Evolutionary conservation across 2,888 invertebrate species (phyloP).

Genomic region (Lepidochitona cinerea): DNA sequence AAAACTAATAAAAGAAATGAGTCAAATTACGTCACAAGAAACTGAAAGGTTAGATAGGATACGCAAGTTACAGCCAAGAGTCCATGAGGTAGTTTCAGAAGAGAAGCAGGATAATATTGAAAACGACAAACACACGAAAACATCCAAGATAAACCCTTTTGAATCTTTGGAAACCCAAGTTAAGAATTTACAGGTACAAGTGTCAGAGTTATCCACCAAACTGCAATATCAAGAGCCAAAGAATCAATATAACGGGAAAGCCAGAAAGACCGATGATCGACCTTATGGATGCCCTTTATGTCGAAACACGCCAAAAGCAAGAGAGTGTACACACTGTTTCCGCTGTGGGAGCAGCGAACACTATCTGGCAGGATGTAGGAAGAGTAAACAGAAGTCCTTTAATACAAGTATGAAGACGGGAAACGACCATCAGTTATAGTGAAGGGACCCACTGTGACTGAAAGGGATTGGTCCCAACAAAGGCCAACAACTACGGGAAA

Average conservation of each 20-base stretch:
- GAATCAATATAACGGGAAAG: no score
- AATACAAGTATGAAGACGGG: no score
- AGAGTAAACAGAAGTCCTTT: background rate
- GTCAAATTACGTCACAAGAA: constrained; percentile 7
- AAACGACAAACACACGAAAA: background rate
- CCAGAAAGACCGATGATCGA: background rate
- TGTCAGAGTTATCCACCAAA: background rate
- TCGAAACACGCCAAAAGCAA: background rate
- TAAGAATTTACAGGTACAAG: background rate
- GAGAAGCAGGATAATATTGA: background rate
- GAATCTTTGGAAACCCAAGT: background rate
- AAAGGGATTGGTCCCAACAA: background rate
- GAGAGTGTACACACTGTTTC: background rate
- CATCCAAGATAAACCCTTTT: background rate
- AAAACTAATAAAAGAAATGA: constrained; percentile 6
- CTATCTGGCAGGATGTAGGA: background rate
- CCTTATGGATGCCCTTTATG: background rate
- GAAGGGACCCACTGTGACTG: background rate
- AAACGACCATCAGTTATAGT: constrained; percentile 3
- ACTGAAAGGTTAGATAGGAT: background rate
- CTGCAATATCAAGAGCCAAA: no score
- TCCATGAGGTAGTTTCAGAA: background rate
- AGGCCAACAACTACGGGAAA: background rate
- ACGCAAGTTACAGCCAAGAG: background rate
- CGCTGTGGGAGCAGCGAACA: constrained; percentile 3